Conservation (phyloP, 2,113 vertebrate species). For the Corvus hawaiiensis region DNA sequence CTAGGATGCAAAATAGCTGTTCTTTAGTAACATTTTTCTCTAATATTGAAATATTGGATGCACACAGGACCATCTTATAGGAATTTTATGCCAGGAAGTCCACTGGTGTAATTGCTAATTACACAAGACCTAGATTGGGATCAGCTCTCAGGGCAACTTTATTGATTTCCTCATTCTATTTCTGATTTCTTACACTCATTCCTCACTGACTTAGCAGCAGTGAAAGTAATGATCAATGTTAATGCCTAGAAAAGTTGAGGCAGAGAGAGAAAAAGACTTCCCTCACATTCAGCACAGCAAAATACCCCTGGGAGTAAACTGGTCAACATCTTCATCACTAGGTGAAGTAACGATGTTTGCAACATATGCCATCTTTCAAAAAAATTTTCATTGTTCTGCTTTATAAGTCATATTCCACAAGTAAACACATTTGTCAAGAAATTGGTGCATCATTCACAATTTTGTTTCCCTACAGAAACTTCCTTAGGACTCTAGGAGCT, state of each 20-base stretch:
- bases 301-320: not conserved
- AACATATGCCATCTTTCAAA: not conserved
- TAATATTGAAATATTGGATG: not conserved
- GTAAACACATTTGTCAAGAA: not conserved
- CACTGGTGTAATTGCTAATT: not conserved
- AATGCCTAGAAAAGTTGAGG: not conserved
- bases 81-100: not conserved
- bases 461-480: not conserved
- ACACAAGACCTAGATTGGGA: not conserved
- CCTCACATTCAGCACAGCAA: not conserved
- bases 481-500: not conserved
- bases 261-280: not conserved
- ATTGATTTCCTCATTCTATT: slow-evolving; percentile 1
- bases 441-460: not conserved
- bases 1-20: not conserved
- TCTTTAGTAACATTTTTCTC: not conserved
- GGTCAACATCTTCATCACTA: not conserved
- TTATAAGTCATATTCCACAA: not conserved
- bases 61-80: not conserved
- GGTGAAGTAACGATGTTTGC: not conserved
- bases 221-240: not conserved
- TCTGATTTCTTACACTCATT: not conserved
- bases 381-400: not conserved
- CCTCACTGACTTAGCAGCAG: not conserved
- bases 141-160: not conserved